These are phyloP conservation scores for Platyrinchus mystaceus DNA, from an alignment of 2,797 vertebrate genomes.

Conservation along the genomic window DNA sequence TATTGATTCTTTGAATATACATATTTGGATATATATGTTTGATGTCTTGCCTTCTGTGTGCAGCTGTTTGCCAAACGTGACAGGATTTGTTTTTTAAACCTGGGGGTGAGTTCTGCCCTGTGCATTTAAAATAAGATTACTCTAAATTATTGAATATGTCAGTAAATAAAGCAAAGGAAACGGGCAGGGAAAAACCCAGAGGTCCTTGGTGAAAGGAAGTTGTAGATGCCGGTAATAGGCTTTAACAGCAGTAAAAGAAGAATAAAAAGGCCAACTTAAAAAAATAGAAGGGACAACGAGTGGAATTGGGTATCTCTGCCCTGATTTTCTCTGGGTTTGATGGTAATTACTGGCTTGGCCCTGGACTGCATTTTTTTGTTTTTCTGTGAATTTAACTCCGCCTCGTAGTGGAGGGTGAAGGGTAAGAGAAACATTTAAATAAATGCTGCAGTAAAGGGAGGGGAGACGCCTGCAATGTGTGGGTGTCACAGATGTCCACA, in stretches of 20 bases:
- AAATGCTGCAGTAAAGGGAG: background rate
- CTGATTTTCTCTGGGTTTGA: background rate
- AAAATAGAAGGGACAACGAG: background rate
- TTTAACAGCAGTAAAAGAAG: background rate
- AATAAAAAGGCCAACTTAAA: background rate
- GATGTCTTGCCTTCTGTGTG: conserved; percentile 8
- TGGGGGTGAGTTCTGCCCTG: conserved; percentile 48
- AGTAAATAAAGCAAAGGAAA: conserved; percentile 54
- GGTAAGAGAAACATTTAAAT: background rate
- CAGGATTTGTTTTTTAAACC: conserved; percentile 62
- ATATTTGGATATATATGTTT: background rate
- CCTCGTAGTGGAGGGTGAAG: background rate
- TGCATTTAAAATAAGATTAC: conserved; percentile 58
- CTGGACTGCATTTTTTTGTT: background rate
- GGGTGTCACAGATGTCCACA: fast-evolving
- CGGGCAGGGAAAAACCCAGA: conserved; percentile 46
- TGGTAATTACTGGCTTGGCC: background rate
- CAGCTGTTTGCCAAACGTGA: conserved; percentile 38
- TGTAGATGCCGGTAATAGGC: background rate
- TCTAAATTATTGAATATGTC: conserved; percentile 67
- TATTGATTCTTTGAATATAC: conserved; percentile 41
- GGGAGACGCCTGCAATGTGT: background rate
- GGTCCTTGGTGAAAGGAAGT: conserved; percentile 51
- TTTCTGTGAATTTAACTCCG: background rate
- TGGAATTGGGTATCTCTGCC: background rate